Conservation (phyloP, 2,888 invertebrate genomes). For the Sphecodes monilicornis region DNA sequence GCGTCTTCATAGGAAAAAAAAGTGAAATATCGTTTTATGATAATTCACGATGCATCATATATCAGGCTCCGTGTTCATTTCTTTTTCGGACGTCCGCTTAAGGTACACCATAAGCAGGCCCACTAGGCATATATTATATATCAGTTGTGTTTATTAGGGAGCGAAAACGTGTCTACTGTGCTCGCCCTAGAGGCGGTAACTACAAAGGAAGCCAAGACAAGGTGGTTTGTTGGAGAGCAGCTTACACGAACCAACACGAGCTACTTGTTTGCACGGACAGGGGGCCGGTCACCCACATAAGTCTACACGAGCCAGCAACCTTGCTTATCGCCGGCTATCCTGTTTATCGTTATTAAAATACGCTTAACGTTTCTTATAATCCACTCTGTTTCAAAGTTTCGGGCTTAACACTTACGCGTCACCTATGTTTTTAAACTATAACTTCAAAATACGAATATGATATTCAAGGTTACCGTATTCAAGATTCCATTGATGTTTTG, state of each 20-base stretch:
- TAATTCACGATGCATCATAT: constrained; percentile 59
- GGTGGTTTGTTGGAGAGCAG: constrained; percentile 72
- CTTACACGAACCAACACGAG: constrained; percentile 71
- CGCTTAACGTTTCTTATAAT: constrained; percentile 30
- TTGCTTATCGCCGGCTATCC: constrained; percentile 57
- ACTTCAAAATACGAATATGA: too few species aligned
- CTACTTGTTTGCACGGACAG: constrained; percentile 73
- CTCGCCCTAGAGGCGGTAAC: constrained; percentile 66
- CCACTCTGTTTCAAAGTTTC: constrained; percentile 16
- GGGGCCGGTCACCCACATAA: constrained; percentile 63
- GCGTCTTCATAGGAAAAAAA: constrained; percentile 28
- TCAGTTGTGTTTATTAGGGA: constrained; percentile 72
- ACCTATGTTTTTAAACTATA: neutral
- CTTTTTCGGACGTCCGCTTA: constrained; percentile 57
- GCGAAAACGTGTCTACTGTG: constrained; percentile 72
- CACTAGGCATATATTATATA: constrained; percentile 69
- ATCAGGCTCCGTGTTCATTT: constrained; percentile 50
- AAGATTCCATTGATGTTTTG: too few species aligned
- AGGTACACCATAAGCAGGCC: constrained; percentile 43
- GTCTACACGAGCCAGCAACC: constrained; percentile 58
- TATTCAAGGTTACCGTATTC: too few species aligned
- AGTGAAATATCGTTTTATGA: constrained; percentile 65
- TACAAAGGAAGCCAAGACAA: constrained; percentile 70
- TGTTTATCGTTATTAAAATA: constrained; percentile 62
- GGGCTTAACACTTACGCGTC: constrained; percentile 29